These are phyloP conservation scores for Labroides dimidiatus DNA, from an alignment of 2,797 vertebrate genomes.

Conservation along the genomic window DNA sequence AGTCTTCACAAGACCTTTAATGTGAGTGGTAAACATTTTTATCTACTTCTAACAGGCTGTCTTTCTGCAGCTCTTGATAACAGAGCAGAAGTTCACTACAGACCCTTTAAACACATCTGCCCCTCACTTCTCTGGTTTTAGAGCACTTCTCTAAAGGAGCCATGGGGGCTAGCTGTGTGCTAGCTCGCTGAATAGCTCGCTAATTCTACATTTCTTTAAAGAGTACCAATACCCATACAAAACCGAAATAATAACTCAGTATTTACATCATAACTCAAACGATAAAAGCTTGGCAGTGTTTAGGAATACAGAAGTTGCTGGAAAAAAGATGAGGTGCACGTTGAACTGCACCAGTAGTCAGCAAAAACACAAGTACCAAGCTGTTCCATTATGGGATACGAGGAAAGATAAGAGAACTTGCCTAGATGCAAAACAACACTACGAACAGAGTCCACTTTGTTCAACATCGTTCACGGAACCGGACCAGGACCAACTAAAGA, in stretches of 20 bases:
- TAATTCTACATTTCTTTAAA: too few species aligned
- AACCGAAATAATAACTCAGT: too few species aligned
- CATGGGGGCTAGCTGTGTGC: slow-evolving; percentile 19
- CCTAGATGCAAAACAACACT: slow-evolving; percentile 30
- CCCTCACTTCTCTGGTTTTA: slow-evolving; percentile 24
- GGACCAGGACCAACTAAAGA: slow-evolving; percentile 29
- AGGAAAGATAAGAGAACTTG: slow-evolving; percentile 7
- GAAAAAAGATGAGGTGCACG: background rate
- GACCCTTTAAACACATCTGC: slow-evolving; percentile 62
- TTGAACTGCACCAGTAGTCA: background rate
- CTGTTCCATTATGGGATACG: background rate
- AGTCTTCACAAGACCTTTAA: too few species aligned
- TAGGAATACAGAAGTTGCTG: slow-evolving; percentile 2
- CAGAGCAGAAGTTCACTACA: slow-evolving; percentile 47
- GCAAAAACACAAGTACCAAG: background rate
- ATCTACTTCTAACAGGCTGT: too few species aligned
- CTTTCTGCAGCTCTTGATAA: too few species aligned
- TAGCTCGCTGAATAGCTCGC: slow-evolving; percentile 20
- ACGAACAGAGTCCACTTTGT: slow-evolving; percentile 49
- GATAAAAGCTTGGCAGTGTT: background rate
- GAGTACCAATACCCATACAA: too few species aligned
- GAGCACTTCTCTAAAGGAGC: background rate
- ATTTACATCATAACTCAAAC: too few species aligned
- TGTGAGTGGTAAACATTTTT: too few species aligned
- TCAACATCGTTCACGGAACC: slow-evolving; percentile 24